A percentile compares a stretch with the other conserved stretches of the same genome.
These are phyloP conservation scores for Carposina sasakii DNA, from an alignment of 1,140 invertebrate genomes.

Conservation along the genomic window DNA sequence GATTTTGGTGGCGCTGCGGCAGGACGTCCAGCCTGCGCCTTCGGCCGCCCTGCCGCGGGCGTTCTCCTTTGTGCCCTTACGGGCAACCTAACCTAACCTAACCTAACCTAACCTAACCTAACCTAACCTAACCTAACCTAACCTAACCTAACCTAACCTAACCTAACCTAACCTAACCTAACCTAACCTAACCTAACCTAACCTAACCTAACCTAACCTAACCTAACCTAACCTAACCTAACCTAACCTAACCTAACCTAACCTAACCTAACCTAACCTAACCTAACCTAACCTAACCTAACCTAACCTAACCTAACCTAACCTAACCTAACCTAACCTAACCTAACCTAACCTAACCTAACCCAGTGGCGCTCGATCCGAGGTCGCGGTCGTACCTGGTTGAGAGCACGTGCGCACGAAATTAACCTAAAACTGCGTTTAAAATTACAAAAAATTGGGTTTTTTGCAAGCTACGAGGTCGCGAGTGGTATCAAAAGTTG, in stretches of 20 bases:
- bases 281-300: constrained; percentile 42
- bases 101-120: constrained; percentile 30
- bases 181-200: constrained; percentile 32
- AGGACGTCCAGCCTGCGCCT: too few species aligned
- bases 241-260: constrained; percentile 28
- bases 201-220: constrained; percentile 30
- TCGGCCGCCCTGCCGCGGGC: too few species aligned
- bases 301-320: constrained; percentile 27
- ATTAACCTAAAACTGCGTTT: not conserved
- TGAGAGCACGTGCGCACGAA: not conserved
- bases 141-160: constrained; percentile 31
- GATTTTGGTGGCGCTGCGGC: too few species aligned
- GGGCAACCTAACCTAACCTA: constrained; percentile 25
- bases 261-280: constrained; percentile 31
- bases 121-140: constrained; percentile 31
- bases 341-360: constrained; percentile 32
- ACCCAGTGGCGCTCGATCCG: too few species aligned
- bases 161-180: constrained; percentile 34
- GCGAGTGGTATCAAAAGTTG: not conserved
- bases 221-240: constrained; percentile 29
- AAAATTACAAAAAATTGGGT: not conserved
- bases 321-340: constrained; percentile 28
- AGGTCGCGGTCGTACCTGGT: too few species aligned
- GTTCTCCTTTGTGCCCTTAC: too few species aligned
- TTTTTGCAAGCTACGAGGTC: not conserved